Conservation (phyloP, 2,113 vertebrate species). For the Tenebrosternarchus preto region DNA sequence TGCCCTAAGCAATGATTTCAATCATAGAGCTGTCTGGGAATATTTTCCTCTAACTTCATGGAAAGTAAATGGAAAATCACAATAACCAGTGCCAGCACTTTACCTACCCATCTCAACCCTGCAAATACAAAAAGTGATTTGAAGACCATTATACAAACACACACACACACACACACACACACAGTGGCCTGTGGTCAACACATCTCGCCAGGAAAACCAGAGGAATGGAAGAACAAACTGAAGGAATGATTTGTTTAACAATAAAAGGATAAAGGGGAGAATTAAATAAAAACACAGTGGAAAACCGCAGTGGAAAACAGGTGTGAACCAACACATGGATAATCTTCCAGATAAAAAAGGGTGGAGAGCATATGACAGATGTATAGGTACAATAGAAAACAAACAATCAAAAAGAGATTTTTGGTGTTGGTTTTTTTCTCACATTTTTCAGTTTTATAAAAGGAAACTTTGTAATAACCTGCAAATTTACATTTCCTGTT, state of each 20-base stretch:
- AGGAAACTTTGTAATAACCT: no score
- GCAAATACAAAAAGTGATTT: slow-evolving; percentile 31
- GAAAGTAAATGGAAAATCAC: slow-evolving; percentile 28
- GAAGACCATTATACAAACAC: not conserved
- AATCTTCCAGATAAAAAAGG: not conserved
- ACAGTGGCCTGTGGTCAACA: not conserved
- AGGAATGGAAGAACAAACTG: slow-evolving; percentile 25
- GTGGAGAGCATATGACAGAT: not conserved
- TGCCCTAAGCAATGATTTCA: not conserved
- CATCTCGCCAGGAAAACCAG: slow-evolving; percentile 42
- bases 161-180: not conserved
- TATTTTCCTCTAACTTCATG: slow-evolving; percentile 38
- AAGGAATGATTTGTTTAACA: slow-evolving; percentile 35
- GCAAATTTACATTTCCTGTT: no score
- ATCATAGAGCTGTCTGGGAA: slow-evolving; percentile 19
- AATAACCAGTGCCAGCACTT: slow-evolving; percentile 17
- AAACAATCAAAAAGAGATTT: not conserved
- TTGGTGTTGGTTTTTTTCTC: not conserved
- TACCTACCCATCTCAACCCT: slow-evolving; percentile 27
- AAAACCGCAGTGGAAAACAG: slow-evolving; percentile 31
- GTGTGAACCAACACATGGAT: slow-evolving; percentile 12
- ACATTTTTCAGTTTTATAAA: not conserved
- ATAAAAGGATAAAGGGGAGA: slow-evolving; percentile 24
- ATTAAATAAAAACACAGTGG: not conserved
- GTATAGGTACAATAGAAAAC: not conserved